These are phyloP conservation scores for Thalpophila matura DNA, from an alignment of 2,888 invertebrate genomes.

Conservation along the genomic window DNA sequence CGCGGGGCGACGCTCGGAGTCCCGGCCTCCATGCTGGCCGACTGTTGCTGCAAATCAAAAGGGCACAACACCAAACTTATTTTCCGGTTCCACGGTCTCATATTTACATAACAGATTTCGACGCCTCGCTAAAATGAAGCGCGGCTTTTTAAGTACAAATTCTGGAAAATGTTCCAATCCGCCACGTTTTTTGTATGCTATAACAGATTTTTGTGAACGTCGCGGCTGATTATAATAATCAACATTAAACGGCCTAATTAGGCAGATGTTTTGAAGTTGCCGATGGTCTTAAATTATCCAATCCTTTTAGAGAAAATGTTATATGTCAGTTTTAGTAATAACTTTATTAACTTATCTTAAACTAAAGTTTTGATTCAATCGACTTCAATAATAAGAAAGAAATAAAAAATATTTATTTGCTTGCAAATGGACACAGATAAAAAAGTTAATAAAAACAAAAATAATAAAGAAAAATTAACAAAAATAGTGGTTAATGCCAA, in stretches of 20 bases:
- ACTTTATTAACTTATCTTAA: background rate
- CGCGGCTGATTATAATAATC: slow-evolving; percentile 42
- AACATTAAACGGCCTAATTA: slow-evolving; percentile 23
- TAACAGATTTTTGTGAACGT: slow-evolving; percentile 43
- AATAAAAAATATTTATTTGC: no score
- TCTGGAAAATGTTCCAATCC: slow-evolving; percentile 53
- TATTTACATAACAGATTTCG: slow-evolving; percentile 79
- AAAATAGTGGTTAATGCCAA: background rate
- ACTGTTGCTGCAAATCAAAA: slow-evolving; percentile 70
- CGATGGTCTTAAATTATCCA: slow-evolving; percentile 11
- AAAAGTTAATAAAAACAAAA: no score
- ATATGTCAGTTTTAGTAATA: slow-evolving; percentile 19
- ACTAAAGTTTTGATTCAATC: slow-evolving; percentile 4
- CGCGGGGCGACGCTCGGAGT: slow-evolving; percentile 32
- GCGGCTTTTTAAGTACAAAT: slow-evolving; percentile 63
- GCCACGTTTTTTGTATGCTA: slow-evolving; percentile 29
- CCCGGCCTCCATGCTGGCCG: slow-evolving; percentile 57
- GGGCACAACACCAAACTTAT: slow-evolving; percentile 77
- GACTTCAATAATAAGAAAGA: no score
- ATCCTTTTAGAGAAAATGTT: slow-evolving; percentile 18
- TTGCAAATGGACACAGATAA: no score
- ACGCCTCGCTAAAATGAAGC: slow-evolving; percentile 64
- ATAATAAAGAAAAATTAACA: no score
- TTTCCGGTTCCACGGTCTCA: slow-evolving; percentile 76
- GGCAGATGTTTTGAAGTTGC: slow-evolving; percentile 22